Percentiles rank a stretch among this genome's conserved stretches.
These are phyloP conservation scores for Chymomyza caudatula DNA, from an alignment of 2,888 invertebrate species.

Conservation along the genomic window DNA sequence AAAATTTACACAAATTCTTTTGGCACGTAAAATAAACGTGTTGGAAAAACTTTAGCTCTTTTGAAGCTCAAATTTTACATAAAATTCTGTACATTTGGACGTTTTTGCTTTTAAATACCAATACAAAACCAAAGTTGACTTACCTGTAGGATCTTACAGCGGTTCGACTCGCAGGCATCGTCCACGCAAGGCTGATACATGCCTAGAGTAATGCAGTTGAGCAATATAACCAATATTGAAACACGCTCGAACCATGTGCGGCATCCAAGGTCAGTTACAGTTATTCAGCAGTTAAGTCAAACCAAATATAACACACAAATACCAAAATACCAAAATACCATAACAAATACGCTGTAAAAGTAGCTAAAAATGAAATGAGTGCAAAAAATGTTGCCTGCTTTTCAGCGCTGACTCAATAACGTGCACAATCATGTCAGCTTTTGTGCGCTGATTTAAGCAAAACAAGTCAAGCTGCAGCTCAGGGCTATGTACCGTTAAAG, in stretches of 20 bases:
- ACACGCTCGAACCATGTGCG: slow-evolving; percentile 98
- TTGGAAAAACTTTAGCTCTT: too few relatives aligned
- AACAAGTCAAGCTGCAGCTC: slow-evolving; percentile 12
- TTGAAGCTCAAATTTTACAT: too few relatives aligned
- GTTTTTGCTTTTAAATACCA: too few relatives aligned
- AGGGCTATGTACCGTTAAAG: background rate
- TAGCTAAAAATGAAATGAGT: background rate
- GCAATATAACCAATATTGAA: slow-evolving; percentile 97
- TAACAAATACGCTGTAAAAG: slow-evolving; percentile 1
- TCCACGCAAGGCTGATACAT: slow-evolving; percentile 99
- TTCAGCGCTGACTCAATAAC: background rate
- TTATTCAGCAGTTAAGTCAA: slow-evolving; percentile 17
- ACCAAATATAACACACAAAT: slow-evolving; percentile 22
- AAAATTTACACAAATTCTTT: background rate
- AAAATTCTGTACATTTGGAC: too few relatives aligned
- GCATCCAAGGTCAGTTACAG: slow-evolving; percentile 20
- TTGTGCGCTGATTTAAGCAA: slow-evolving; percentile 22
- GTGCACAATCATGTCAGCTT: slow-evolving; percentile 7
- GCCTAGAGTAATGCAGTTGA: slow-evolving; percentile 98
- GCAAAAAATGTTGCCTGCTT: slow-evolving; percentile 6
- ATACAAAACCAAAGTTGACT: slow-evolving; percentile 60
- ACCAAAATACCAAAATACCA: background rate
- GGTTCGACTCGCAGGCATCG: slow-evolving; percentile 91
- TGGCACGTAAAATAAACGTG: too few relatives aligned
- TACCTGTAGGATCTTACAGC: slow-evolving; percentile 95